These are phyloP conservation scores for Psilopogon haemacephalus DNA, from an alignment of 2,113 vertebrate species.

Conservation along the genomic window DNA sequence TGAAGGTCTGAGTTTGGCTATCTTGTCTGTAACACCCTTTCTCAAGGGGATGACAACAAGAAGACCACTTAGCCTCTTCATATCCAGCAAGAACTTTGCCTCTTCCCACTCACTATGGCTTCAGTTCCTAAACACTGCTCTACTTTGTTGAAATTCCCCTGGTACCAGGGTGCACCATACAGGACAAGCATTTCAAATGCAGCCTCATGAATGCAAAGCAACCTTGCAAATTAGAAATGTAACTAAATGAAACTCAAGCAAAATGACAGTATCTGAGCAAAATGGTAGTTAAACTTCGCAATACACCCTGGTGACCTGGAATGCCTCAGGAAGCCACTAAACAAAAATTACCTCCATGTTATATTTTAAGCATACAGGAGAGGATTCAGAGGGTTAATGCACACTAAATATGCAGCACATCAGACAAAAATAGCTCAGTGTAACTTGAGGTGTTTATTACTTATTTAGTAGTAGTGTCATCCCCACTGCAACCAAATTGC, in stretches of 20 bases:
- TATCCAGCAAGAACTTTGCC: background rate
- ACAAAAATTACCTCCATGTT: background rate
- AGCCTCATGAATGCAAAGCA: background rate
- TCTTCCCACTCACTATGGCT: background rate
- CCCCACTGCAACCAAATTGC: background rate
- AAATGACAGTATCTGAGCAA: background rate
- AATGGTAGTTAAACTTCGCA: background rate
- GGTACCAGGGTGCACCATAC: background rate
- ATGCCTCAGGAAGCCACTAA: background rate
- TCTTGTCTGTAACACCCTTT: background rate
- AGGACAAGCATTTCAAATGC: background rate
- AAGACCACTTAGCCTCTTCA: background rate
- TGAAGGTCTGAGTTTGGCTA: background rate
- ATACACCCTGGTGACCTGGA: background rate
- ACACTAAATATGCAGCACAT: background rate
- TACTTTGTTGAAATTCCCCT: background rate
- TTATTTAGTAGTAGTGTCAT: background rate
- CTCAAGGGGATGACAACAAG: background rate
- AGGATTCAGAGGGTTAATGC: background rate
- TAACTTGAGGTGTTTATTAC: background rate
- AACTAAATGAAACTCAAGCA: background rate
- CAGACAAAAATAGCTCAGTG: background rate
- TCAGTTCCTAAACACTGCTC: background rate
- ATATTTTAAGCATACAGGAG: background rate
- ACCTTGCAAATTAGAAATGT: background rate